Base-by-base conservation (phyloP, 1,140 invertebrate genomes). In the Drosophila santomea region DNA sequence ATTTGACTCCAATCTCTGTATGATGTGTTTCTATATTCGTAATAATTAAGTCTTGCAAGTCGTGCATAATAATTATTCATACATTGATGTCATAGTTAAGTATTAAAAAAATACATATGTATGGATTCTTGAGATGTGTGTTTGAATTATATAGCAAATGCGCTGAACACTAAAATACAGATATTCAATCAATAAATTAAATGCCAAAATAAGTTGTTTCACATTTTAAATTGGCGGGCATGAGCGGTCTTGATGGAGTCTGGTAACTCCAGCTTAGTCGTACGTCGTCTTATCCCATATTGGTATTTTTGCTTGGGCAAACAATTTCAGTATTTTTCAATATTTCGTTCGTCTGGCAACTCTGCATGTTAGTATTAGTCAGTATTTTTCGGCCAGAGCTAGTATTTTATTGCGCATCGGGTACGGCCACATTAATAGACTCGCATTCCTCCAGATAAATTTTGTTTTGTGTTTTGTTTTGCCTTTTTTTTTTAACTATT, bases 101-200 rank as follows among this genome's bases (percentile, higher is more conserved):
- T 83, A 88, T 79, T 79, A 88, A 76, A 85, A 63, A 73, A 84
- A 78, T 69, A 77, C 50, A 44, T 77, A 88, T 86, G 79, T 86
- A 86, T 86, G 82, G 77, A 82, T 88, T 86, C 74, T 88, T 72
- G 57, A 84, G 64, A 73, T 73, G 80, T 77, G 84, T 76, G 66
- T 88, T 86, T 88, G 71, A 76, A 77, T 48, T 68, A 79, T 78
- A 68, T 83, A 88, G 66, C 75, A 76, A 71, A 78, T 88, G 67
- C 84, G 72, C 76, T 52, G 41, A 71, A 63, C 81, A 73, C 79
- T 86, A 84, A 74, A 84, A 68, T 85, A 88, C 83, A 80, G 88
- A 75, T 86, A 86, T 86, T 88, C 82, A 78, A 86, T 86, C 79
- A 86, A 86, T 86, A 86, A 86, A 86, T 86, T 77, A 86, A 86